These are phyloP conservation scores for Phallusia fumigata DNA, from an alignment of 23 tunicate species.

Conservation along the genomic window DNA sequence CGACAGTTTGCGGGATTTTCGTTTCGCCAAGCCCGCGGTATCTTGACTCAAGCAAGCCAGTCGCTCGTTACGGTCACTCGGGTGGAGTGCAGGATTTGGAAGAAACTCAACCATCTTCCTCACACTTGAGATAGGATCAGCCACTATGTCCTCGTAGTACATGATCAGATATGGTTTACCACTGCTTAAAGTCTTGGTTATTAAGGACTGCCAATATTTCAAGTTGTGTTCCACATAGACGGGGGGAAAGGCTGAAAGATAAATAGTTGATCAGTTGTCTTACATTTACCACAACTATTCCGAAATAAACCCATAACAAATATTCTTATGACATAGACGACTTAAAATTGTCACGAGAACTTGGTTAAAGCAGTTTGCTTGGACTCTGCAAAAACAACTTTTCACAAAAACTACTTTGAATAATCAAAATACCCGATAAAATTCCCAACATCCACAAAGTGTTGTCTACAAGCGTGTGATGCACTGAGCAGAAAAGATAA, in stretches of 20 bases:
- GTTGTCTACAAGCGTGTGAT: too few relatives aligned
- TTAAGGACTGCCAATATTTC: not conserved
- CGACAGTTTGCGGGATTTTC: not conserved
- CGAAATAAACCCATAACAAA: too few relatives aligned
- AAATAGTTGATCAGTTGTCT: too few relatives aligned
- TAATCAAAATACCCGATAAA: too few relatives aligned
- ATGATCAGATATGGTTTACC: conserved; percentile 5
- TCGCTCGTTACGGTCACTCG: not conserved
- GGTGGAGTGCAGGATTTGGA: conserved; percentile 2
- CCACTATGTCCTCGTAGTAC: conserved; percentile 3
- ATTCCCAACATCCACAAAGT: too few relatives aligned
- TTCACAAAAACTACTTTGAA: too few relatives aligned
- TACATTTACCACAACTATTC: too few relatives aligned
- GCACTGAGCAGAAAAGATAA: too few relatives aligned
- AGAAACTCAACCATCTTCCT: conserved; percentile 7
- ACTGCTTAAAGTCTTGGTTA: not conserved
- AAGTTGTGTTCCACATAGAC: not conserved
- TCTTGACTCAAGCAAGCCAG: conserved; percentile 3
- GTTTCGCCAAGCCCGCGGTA: not conserved
- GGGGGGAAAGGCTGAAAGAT: not conserved
- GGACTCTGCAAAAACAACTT: too few relatives aligned
- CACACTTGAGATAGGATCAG: not conserved
- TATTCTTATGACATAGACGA: too few relatives aligned
- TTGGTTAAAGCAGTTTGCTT: too few relatives aligned
- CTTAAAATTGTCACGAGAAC: too few relatives aligned